Evolutionary conservation across 2,888 invertebrate species (phyloP), one percentile per base, ranked within the genome.

Genomic region (Himalopsyche japonica): DNA sequence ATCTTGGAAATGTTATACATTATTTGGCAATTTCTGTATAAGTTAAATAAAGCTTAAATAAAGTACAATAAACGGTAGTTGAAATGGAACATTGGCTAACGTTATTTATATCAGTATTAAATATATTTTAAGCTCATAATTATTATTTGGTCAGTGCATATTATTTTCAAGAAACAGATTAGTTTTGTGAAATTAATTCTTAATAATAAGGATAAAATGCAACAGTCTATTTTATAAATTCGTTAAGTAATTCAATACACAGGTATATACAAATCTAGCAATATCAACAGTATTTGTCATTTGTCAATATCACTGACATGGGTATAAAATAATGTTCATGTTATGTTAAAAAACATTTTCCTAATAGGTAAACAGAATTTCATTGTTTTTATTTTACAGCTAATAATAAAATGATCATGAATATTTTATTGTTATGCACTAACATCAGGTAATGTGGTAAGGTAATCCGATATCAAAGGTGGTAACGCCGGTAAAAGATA

Each of bases 401-500:
- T 3, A 15, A 43, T 15, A 15, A 43, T 43, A 3, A 43, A 43
- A 43, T 12, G 15, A 43, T 15, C 0, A 57, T 57, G 32, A n/a
- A n/a, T 2, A 48, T 3, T 76, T 37, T 84, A 86, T 20, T 57
- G 24, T 24, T 57, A 57, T 57, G 57, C 57, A 20, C 57, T 57
- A 10, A 57, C 24, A 83, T 89, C 89, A 1, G 93, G 93, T 30
- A 94, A 89, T 3, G 94, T 90, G 87, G 93, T 93, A 84, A 94
- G 89, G 88, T 94, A 94, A 88, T 94, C 94, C 37, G 91, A 91
- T 64, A 85, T 82, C 0, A 92, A 90, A 20, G 91, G 90, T 4
- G 92, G 90, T 15, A 91, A 92, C 34, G 93, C 92, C 0, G 95
- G 95, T 77, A 95, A 91, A 87, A 95, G 90, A 89, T 96, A 96